Base-by-base conservation (phyloP, 2,797 vertebrate species). In the Sarcoramphus papa region DNA sequence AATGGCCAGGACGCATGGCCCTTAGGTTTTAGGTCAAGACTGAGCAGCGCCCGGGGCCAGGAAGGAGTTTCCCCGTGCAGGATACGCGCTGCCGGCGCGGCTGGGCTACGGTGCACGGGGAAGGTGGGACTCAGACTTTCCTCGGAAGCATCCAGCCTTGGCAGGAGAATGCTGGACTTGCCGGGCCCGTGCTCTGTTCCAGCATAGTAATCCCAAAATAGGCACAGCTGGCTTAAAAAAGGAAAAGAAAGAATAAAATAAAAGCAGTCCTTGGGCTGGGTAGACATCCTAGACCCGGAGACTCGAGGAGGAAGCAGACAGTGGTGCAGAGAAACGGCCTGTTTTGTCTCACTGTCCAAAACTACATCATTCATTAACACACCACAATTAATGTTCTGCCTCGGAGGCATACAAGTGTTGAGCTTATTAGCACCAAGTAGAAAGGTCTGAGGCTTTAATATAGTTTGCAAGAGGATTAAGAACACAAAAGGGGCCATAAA, bases 401-500 rank as follows among this genome's bases (percentile, higher is more conserved):
- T 95, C 22, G 53, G 74, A 93, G 96, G 96, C 97, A 94, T 87
- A 45, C 96, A 82, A 95, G 96, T 90, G 95, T 84, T 92, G 96
- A 93, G 96, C 97, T 97, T 96, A 97, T 97, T 97, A 97, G 96
- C 93, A 81, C 93, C 88, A 83, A 85, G 91, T 65, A 95, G 93
- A 94, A 93, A 93, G 94, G 94, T 95, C 96, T 89, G 90, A 82
- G 87, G 90, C 91, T 95, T 94, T 96, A 91, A 76, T 77, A 94
- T 92, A 93, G 93, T 74, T 87, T 67, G 92, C 56, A 70, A 91
- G 96, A 93, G 97, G 96, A 97, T 97, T 96, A 95, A 28, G 94
- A 89, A 85, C 94, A 97, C 97, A 97, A 97, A 96, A 92, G 96
- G 93, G 95, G 97, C 96, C 94, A 27, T 97, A 97, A 97, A 97